phyloP scores from a whole-genome alignment of 2,113 vertebrate species.

The Gnathonemus longibarbis region DNA sequence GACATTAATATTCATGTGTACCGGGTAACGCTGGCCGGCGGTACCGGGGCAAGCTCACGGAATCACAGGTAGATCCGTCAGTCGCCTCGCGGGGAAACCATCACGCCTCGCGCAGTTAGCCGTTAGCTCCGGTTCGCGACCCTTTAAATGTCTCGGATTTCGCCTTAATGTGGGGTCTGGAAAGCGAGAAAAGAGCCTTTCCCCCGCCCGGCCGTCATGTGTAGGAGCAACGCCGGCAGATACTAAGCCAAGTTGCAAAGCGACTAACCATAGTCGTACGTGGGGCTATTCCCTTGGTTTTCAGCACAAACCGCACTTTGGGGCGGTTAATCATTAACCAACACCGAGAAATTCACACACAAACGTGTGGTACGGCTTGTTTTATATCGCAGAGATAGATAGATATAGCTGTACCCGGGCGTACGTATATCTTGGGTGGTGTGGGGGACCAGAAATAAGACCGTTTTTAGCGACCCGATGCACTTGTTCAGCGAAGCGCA shows the following conservation, averaged over 20 bases:
- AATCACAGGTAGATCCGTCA: not conserved
- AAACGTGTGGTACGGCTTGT: not conserved
- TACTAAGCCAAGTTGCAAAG: not conserved
- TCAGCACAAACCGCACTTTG: not conserved
- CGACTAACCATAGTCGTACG: not conserved
- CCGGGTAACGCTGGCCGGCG: not conserved
- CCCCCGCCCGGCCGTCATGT: not conserved
- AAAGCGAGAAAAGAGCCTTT: not conserved
- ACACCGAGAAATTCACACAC: not conserved
- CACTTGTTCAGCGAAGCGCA: constrained; percentile 3
- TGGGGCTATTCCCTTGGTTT: not conserved
- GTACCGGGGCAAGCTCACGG: not conserved
- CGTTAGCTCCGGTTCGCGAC: not conserved
- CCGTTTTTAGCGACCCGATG: not conserved
- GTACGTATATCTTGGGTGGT: not conserved
- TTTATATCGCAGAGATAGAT: not conserved
- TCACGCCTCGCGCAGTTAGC: not conserved
- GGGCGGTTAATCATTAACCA: not conserved
- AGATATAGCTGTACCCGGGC: not conserved
- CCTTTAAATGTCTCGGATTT: not conserved
- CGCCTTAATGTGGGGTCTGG: not conserved
- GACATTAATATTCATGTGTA: not conserved
- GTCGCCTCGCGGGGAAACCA: not conserved
- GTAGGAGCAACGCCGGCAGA: not conserved
- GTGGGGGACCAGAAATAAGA: not conserved